Conservation (phyloP, 2,113 vertebrate species). For the Xenus cinereus region DNA sequence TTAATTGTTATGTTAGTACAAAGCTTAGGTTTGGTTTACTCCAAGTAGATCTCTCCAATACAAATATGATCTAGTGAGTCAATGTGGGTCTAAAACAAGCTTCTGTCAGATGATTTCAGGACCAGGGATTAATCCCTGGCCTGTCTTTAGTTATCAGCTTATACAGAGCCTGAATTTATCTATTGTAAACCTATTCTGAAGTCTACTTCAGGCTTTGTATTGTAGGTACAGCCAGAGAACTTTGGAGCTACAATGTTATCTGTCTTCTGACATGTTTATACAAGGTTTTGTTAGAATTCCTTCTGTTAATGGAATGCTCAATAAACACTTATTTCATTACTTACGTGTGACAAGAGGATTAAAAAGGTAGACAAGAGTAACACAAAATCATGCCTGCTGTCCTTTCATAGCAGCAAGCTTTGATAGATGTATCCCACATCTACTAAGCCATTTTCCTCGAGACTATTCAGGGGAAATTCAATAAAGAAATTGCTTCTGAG, state of each 20-base stretch:
- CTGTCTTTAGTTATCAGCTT: background rate
- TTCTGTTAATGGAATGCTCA: background rate
- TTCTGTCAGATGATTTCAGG: background rate
- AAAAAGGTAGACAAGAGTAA: background rate
- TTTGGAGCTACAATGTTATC: background rate
- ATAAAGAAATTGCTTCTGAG: slow-evolving; percentile 1
- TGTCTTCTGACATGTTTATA: background rate
- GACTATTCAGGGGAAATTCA: background rate
- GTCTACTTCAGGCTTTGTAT: background rate
- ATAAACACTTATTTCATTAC: background rate
- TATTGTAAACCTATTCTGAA: background rate
- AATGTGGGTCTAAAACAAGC: background rate
- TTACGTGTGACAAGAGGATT: background rate
- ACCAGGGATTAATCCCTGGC: background rate
- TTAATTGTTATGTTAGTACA: background rate
- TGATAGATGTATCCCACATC: background rate
- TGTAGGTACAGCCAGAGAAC: background rate
- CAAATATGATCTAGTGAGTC: background rate
- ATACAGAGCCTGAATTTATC: background rate
- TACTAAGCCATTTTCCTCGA: background rate
- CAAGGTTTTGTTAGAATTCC: background rate
- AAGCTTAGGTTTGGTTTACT: background rate
- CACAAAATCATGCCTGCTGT: background rate
- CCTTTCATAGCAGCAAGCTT: background rate
- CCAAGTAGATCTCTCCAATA: background rate